Evolutionary conservation across 1,140 invertebrate genomes (phyloP), one percentile per base, ranked within the genome.

Genomic region (Pseudachorutes palmiensis): DNA sequence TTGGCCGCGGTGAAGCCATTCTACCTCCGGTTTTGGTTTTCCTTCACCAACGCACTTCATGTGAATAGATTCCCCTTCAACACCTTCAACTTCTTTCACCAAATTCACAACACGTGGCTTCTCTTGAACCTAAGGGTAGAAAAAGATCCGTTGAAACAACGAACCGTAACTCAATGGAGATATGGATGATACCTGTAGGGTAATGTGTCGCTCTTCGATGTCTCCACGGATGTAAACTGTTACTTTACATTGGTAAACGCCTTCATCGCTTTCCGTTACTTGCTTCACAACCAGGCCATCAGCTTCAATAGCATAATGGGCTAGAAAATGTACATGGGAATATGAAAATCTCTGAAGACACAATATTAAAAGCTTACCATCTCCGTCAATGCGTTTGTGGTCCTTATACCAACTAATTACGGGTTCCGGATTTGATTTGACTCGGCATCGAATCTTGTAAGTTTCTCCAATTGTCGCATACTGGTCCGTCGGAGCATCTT

Each of bases 371-470:
- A 14, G 1, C 63, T 64, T 65, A 74, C 70, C 70, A 36, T 22
- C 68, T 28, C 45, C 22, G 28, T 55, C 66, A 33, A 74, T 70
- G 19, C 67, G 12, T n/a, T 49, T 45, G 31, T 74, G 72, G 63
- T 74, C 72, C 41, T 71, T 71, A 55, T 74, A 72, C 72, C 72
- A 74, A 36, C 70, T 67, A 24, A 95, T 85, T 16, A 82, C 82
- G 0, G 93, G 90, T 30, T 88, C 80, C 19, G 93, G 93, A 77
- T 88, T 87, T 0, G 92, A 90, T 59, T 83, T 85, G 0, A 94
- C 92, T 77, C 88, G 83, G 75, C 94, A 97, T 75, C 84, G 85
- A 9, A 95, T 84, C 77, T 84, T 84, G 74, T 86, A 91, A 69
- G 90, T 84, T 63, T 83, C 80, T 2, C 86, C 86, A 29, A 89